These are phyloP conservation scores for Gadus macrocephalus DNA, from an alignment of 2,113 vertebrate species.

Conservation along the genomic window DNA sequence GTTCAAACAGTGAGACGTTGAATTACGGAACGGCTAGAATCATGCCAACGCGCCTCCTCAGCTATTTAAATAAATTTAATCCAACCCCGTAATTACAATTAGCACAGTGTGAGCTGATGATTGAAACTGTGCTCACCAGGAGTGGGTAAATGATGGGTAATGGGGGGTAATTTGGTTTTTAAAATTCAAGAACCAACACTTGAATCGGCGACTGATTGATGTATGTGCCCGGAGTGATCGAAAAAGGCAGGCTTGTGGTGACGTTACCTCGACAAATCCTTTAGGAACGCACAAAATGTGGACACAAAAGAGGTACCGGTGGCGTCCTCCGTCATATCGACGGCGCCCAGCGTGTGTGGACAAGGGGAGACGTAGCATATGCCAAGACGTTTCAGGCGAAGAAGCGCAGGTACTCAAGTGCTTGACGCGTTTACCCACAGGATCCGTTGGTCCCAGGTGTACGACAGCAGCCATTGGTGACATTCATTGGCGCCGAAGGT, in stretches of 20 bases:
- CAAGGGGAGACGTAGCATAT: too few relatives aligned
- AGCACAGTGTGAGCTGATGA: slow-evolving; percentile 76
- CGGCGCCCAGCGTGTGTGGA: too few relatives aligned
- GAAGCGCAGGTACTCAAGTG: too few relatives aligned
- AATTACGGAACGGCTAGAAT: slow-evolving; percentile 70
- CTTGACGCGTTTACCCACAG: too few relatives aligned
- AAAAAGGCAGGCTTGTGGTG: slow-evolving; percentile 48
- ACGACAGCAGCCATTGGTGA: too few relatives aligned
- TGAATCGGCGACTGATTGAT: slow-evolving; percentile 70
- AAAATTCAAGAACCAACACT: slow-evolving; percentile 75
- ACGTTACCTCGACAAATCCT: slow-evolving; percentile 65
- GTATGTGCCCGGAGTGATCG: slow-evolving; percentile 57
- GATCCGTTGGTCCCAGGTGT: too few relatives aligned
- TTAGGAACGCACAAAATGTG: slow-evolving; percentile 59
- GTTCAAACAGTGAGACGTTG: slow-evolving; percentile 51
- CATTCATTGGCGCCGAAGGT: too few relatives aligned
- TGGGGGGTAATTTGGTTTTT: slow-evolving; percentile 75
- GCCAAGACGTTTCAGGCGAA: too few relatives aligned
- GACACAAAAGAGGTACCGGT: neutral
- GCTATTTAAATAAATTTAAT: slow-evolving; percentile 76
- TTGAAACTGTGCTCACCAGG: slow-evolving; percentile 74
- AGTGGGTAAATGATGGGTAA: slow-evolving; percentile 76
- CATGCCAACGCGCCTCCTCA: slow-evolving; percentile 73
- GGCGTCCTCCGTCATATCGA: too few relatives aligned
- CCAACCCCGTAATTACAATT: slow-evolving; percentile 80